These are phyloP conservation scores for Apostichopus leukothele DNA, from an alignment of 53 echinoderm and acorn worm species.

Conservation along the genomic window DNA sequence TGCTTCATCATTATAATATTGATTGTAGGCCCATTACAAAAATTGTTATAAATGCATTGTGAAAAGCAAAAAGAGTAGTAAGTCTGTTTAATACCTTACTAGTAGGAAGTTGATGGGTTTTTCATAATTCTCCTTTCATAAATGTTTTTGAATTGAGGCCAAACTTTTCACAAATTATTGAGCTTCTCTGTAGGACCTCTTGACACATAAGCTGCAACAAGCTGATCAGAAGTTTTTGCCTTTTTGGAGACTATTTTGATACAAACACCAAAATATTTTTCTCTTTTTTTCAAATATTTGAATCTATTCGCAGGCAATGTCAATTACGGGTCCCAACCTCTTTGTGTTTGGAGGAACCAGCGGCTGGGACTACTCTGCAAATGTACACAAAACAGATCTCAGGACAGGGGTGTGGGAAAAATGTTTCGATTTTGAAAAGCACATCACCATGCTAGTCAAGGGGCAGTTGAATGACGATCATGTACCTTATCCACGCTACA, in stretches of 20 bases:
- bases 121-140: too few species aligned
- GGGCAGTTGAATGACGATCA: not conserved
- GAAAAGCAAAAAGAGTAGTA: too few species aligned
- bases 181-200: too few species aligned
- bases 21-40: too few species aligned
- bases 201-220: too few species aligned
- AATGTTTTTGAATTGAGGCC: too few species aligned
- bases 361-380: slow-evolving; percentile 85
- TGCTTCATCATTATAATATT: too few species aligned
- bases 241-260: not conserved
- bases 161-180: too few species aligned
- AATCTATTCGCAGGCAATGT: slow-evolving; percentile 59
- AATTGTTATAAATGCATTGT: too few species aligned
- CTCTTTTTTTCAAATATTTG: not conserved
- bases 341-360: slow-evolving; percentile 91
- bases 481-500: slow-evolving; percentile 71
- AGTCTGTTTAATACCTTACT: too few species aligned
- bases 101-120: too few species aligned
- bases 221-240: too few species aligned
- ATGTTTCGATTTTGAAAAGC: slow-evolving; percentile 62
- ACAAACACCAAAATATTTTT: not conserved
- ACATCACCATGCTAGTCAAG: slow-evolving; percentile 27
- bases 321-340: slow-evolving; percentile 53
- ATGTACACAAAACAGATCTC: slow-evolving; percentile 71
- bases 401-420: slow-evolving; percentile 72